These are phyloP conservation scores for Palloptera scutellata DNA, from an alignment of 2,888 invertebrate genomes.

Conservation along the genomic window DNA sequence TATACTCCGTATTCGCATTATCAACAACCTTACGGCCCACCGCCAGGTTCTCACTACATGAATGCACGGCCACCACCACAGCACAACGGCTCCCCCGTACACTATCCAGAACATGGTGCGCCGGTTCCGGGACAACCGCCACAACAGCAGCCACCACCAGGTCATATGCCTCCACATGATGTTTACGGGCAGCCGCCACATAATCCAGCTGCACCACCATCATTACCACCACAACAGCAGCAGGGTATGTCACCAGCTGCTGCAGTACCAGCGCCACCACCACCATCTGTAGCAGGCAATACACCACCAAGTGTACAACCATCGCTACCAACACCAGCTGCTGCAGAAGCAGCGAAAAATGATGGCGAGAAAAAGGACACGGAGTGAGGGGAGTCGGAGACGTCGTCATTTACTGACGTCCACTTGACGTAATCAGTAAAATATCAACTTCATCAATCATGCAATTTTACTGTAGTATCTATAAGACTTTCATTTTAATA, in stretches of 20 bases:
- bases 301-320: slow-evolving; percentile 36
- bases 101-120: slow-evolving; percentile 42
- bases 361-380: slow-evolving; percentile 61
- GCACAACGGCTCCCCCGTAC: slow-evolving; percentile 45
- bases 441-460: too few species aligned
- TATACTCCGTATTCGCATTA: slow-evolving; percentile 61
- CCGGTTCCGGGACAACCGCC: slow-evolving; percentile 47
- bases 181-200: slow-evolving; percentile 40
- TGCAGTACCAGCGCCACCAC: slow-evolving; percentile 36
- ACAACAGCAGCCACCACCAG: slow-evolving; percentile 47
- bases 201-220: slow-evolving; percentile 39
- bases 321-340: slow-evolving; percentile 40
- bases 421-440: too few species aligned
- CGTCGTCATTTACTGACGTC: not conserved
- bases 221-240: slow-evolving; percentile 36
- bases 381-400: slow-evolving; percentile 45
- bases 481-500: not conserved
- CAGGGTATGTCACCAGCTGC: slow-evolving; percentile 32
- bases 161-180: slow-evolving; percentile 39
- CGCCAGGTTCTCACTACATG: slow-evolving; percentile 57
- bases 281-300: slow-evolving; percentile 34
- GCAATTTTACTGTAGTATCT: not conserved
- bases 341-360: slow-evolving; percentile 45
- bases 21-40: slow-evolving; percentile 61
- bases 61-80: slow-evolving; percentile 56